phyloP scores from a whole-genome alignment of 2,888 invertebrate species.

The Hedychridium roseum region DNA sequence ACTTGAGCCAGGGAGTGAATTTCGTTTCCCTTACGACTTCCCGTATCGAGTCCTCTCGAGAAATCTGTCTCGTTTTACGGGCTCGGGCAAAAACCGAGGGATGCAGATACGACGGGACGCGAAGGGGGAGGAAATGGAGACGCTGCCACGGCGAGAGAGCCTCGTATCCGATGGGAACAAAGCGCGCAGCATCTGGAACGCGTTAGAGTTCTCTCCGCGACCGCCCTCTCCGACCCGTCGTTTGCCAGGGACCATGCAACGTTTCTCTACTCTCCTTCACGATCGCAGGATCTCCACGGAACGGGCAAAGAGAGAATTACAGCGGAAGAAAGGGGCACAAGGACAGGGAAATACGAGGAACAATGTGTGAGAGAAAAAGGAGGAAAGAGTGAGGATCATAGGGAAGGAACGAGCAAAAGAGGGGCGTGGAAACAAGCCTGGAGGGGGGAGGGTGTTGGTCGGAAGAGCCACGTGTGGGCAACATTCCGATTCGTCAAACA shows the following conservation, averaged over 20 bases:
- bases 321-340: background rate
- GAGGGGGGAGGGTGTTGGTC: conserved; percentile 22
- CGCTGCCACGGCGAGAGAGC: conserved; percentile 25
- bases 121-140: conserved; percentile 19
- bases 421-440: conserved; percentile 17
- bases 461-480: conserved; percentile 44
- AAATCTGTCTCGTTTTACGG: too few species aligned
- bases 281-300: background rate
- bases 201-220: conserved; percentile 53
- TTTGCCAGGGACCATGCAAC: conserved; percentile 4
- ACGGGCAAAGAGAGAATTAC: background rate
- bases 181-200: conserved; percentile 60
- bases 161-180: conserved; percentile 53
- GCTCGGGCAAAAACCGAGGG: too few species aligned
- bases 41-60: too few species aligned
- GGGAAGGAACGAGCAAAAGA: conserved; percentile 13
- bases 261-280: conserved; percentile 14
- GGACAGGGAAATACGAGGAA: background rate
- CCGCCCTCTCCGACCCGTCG: conserved; percentile 24
- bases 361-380: background rate
- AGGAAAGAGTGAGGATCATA: conserved; percentile 3
- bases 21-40: too few species aligned
- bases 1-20: too few species aligned
- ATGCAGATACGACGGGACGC: too few species aligned
- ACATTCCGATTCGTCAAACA: too few species aligned